Evolutionary conservation across 2,113 vertebrate species (phyloP), one percentile per base, ranked within the genome.

Genomic region (Myotis yumanensis): DNA sequence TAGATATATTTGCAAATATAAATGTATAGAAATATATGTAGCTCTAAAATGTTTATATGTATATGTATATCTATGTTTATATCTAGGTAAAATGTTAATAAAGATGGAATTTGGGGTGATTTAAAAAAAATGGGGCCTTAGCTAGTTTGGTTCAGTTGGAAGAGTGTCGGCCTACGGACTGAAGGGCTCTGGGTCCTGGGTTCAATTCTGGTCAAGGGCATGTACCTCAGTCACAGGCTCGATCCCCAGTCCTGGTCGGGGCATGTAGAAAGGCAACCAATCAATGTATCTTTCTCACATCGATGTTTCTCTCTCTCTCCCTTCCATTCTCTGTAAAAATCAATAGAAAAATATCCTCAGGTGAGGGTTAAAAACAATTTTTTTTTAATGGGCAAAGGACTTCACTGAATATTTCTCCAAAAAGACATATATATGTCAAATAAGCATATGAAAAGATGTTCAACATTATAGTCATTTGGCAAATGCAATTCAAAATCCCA

Each of bases 41-140:
- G 15, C 20, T 84, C 15, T 66, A 77, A 18, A 35, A 72, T 64
- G 48, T 48, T 68, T 75, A 18, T 35, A 22, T 57, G 3, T 76
- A 11, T 35, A 22, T 57, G 1, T 64, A 12, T 43, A 11, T 37
- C 17, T 23, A 25, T n/a, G n/a, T 68, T 22, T 82, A 62, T 43
- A 48, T 25, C 30, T 64, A 87, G 52, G 72, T 81, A 81, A 95
- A 66, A 94, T 73, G 11, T 57, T 95, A 80, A 94, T 68, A 91
- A 89, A 93, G 25, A 92, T 37, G 8, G 75, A 68, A 77, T 92
- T 89, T 52, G 46, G 37, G 5, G 54, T 91, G 20, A 93, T 48
- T 87, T 92, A 80, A 89, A 25, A 23, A 59, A 59, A 59, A 59
- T 23, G 57, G 57, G 57, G 59, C 59, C 59, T 25, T 62, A 28